phyloP scores from a whole-genome alignment of 2,113 vertebrate genomes.

The Ascaphus truei region DNA sequence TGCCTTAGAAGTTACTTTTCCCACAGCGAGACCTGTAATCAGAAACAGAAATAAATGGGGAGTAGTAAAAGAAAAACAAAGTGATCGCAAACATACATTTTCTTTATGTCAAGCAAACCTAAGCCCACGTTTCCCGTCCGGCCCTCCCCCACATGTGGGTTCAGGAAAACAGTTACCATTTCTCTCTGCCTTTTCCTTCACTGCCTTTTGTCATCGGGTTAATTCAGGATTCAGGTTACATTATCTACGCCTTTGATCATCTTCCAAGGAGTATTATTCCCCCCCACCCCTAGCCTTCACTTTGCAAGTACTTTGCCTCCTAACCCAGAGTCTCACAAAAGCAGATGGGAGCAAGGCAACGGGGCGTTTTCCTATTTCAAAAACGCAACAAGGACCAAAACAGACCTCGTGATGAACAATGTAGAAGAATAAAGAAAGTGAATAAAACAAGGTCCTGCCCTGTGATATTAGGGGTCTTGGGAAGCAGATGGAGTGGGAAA shows the following conservation, averaged over 20 bases:
- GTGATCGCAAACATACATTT: no score
- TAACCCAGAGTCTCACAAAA: not conserved
- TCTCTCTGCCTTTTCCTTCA: not conserved
- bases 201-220: not conserved
- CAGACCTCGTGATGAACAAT: not conserved
- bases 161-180: not conserved
- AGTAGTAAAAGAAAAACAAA: no score
- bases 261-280: not conserved
- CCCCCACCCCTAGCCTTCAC: no score
- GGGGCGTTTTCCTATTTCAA: not conserved
- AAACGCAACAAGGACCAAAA: not conserved
- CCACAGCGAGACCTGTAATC: not conserved
- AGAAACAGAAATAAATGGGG: not conserved
- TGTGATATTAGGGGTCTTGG: no score
- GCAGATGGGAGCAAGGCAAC: not conserved
- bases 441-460: no score
- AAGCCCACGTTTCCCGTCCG: not conserved
- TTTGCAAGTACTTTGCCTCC: no score
- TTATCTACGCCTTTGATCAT: constrained; percentile 7
- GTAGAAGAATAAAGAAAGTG: not conserved
- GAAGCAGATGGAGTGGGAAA: no score
- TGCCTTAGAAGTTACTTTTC: not conserved
- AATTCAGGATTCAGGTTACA: constrained; percentile 27
- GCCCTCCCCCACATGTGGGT: no score
- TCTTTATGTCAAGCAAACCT: no score